Base-by-base conservation (phyloP, 2,888 invertebrate genomes). In the Disparrhopalites patrizii region DNA sequence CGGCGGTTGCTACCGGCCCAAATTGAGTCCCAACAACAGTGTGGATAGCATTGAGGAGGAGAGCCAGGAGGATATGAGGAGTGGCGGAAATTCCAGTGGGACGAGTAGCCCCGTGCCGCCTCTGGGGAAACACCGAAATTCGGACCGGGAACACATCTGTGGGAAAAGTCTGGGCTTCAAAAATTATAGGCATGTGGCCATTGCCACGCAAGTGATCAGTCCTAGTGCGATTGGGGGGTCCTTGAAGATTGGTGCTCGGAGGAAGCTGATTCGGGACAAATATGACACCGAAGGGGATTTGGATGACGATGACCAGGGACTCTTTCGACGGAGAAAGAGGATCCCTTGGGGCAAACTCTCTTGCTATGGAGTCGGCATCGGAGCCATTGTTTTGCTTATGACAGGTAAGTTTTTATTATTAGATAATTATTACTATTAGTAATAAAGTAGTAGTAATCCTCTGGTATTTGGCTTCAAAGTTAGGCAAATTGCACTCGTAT, bases 201-300 rank as follows among this genome's bases (percentile, higher is more conserved):
- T 74, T 62, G 74, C 74, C 3, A 74, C 74, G 2, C 74, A 74
- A 68, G 74, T 74, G 0, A 50, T 74, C 8, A 73, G 64, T 57
- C 73, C 74, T 0, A 72, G 70, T 61, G 74, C 72, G 3, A 69
- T 74, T 38, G 70, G 71, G 8, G 70, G 70, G 5, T 70, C 71
- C 3, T 40, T 72, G 2, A 72, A 68, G 52, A 60, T 67, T 25
- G 64, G 68, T 50, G 60, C 69, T 28, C 58, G 65, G 23, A 62
- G 67, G 51, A 57, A 67, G 23, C 60, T 66, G 30, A n/a, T n/a
- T n/a, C 56, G 65, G 28, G 64, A 65, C 50, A 71, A 66, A 30
- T 70, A 70, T 56, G 70, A 69, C 5, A 56, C 65, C 5, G 64
- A 62, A 3, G 67, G 62, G 15, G 69, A 67, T 3, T 33, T 33